phyloP scores from a whole-genome alignment of 2,113 vertebrate genomes.

The Syngnathus floridae region DNA sequence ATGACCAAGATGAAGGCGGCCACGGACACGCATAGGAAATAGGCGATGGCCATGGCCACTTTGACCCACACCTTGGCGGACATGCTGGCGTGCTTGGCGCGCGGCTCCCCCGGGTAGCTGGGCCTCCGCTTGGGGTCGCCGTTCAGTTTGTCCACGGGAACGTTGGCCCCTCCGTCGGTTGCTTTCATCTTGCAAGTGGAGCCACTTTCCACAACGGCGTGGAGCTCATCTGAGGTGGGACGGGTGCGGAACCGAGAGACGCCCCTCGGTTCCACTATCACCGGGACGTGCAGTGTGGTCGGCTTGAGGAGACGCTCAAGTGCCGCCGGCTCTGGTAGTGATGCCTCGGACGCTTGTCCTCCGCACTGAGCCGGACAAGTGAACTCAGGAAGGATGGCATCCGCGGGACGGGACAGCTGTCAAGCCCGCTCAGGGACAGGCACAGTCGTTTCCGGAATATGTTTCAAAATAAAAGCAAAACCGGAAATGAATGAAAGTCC shows the following conservation, averaged over 20 bases:
- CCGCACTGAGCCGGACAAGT: constrained; percentile 37
- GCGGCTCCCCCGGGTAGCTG: constrained; percentile 75
- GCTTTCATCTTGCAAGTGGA: constrained; percentile 54
- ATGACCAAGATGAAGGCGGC: constrained; percentile 79
- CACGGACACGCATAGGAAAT: constrained; percentile 81
- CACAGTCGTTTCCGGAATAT: neutral
- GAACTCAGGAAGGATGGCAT: constrained; percentile 39
- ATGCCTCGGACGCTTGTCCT: constrained; percentile 13
- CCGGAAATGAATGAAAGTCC: neutral
- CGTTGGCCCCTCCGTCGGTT: constrained; percentile 33
- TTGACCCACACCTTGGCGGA: constrained; percentile 80
- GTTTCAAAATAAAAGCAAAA: constrained; percentile 34
- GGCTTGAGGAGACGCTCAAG: constrained; percentile 1
- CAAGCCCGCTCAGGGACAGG: fast-evolving
- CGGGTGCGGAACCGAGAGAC: constrained; percentile 15
- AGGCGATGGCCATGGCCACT: constrained; percentile 77
- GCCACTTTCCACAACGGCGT: neutral
- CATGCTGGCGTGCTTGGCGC: constrained; percentile 66
- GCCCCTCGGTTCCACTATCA: neutral
- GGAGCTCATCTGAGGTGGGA: constrained; percentile 43
- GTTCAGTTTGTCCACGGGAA: constrained; percentile 55
- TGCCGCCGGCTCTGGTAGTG: neutral
- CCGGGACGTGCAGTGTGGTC: neutral
- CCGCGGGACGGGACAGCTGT: constrained; percentile 46
- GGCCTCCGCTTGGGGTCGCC: constrained; percentile 68